These are phyloP conservation scores for Dasypus novemcinctus DNA, from an alignment of 2,113 vertebrate species.

Conservation along the genomic window DNA sequence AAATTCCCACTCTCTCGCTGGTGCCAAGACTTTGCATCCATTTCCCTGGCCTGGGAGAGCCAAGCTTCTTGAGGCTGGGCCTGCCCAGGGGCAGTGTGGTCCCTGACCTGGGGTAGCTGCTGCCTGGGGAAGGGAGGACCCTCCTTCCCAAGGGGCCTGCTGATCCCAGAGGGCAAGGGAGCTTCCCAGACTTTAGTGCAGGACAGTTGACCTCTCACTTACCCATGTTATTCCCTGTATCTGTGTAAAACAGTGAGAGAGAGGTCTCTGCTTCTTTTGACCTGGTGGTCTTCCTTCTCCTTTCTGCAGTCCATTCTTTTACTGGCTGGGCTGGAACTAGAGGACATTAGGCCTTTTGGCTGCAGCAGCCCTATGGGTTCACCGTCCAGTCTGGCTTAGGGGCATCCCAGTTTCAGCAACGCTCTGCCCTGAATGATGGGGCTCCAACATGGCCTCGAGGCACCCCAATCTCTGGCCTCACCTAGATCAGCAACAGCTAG, in stretches of 20 bases:
- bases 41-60: neutral
- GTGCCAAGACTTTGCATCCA: neutral
- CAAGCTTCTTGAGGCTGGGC: neutral
- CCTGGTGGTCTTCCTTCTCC: constrained; percentile 66
- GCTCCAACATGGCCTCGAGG: neutral
- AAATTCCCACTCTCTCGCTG: neutral
- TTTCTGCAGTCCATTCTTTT: constrained; percentile 50
- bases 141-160: fast-evolving
- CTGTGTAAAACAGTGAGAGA: constrained; percentile 82
- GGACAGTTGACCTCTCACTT: constrained; percentile 7
- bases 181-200: neutral
- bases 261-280: constrained; percentile 59
- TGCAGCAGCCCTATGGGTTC: neutral
- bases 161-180: neutral
- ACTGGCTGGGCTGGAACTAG: constrained; percentile 67
- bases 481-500: neutral
- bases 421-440: neutral
- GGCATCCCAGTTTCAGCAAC: neutral
- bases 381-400: neutral
- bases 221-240: constrained; percentile 83
- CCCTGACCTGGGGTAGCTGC: neutral
- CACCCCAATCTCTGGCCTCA: neutral
- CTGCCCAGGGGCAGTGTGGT: too few relatives aligned
- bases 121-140: neutral
- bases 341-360: neutral